Conservation (phyloP, 2,888 invertebrate species). For the Synanthedon andrenaeformis region DNA sequence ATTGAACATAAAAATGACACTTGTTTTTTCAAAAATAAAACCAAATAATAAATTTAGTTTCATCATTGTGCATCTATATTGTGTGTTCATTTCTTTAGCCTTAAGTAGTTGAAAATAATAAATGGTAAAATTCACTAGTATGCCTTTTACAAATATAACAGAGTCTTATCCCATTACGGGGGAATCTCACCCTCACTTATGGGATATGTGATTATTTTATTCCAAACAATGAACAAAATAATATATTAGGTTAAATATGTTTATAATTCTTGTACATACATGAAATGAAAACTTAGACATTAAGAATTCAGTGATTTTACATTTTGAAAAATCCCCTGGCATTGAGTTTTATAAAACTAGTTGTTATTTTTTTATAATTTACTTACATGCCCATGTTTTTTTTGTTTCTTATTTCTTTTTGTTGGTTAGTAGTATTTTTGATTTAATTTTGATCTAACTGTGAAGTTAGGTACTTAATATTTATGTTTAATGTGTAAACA, state of each 20-base stretch:
- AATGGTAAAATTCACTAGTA: slow-evolving; percentile 1
- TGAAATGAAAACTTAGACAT: not conserved
- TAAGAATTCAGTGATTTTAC: not conserved
- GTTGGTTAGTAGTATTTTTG: not conserved
- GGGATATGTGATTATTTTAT: slow-evolving; percentile 50
- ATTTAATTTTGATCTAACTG: not conserved
- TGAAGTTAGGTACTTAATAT: not conserved
- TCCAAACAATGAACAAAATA: slow-evolving; percentile 57
- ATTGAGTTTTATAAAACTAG: not conserved
- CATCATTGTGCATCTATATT: slow-evolving; percentile 38
- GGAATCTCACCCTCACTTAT: slow-evolving; percentile 1
- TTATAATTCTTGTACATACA: slow-evolving; percentile 4
- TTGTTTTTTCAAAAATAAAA: slow-evolving; percentile 21
- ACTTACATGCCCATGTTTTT: no score
- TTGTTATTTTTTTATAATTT: no score
- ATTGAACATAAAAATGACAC: no score
- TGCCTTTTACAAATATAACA: slow-evolving; percentile 24
- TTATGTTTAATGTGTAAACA: no score
- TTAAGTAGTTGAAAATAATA: slow-evolving; percentile 45
- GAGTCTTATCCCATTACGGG: not conserved
- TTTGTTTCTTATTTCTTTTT: no score
- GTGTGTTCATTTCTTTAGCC: slow-evolving; percentile 58
- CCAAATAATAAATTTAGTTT: slow-evolving; percentile 55
- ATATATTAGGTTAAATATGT: slow-evolving; percentile 14
- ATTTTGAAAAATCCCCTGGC: not conserved